A percentile compares a stretch with the other conserved stretches of the same genome.
phyloP scores from a whole-genome alignment of 2,797 vertebrate genomes.

The Manis crassicaudata region DNA sequence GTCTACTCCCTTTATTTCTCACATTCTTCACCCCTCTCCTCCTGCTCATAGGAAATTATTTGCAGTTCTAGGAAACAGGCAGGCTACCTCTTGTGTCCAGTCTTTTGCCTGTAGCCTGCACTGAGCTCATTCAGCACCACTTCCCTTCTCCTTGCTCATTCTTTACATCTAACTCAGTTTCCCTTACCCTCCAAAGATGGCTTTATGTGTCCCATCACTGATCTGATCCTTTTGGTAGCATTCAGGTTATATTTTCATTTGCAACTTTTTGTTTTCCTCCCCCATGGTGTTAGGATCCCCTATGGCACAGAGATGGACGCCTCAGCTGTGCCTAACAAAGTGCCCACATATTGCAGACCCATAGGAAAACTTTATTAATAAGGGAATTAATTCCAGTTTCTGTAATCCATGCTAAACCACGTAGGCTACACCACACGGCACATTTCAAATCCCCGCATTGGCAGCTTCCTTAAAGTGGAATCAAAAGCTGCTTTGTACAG shows the following conservation, averaged over 20 bases:
- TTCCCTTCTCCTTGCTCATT: not conserved
- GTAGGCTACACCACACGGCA: not conserved
- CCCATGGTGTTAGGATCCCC: not conserved
- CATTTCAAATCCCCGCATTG: not conserved
- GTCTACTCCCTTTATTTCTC: not conserved
- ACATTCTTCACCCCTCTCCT: not conserved
- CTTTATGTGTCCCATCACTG: not conserved
- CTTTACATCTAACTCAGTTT: not conserved
- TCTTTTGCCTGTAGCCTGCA: not conserved
- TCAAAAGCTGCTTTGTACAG: not conserved
- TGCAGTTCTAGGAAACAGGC: not conserved
- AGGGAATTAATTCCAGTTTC: not conserved
- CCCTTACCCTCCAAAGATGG: not conserved
- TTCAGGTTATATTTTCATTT: not conserved
- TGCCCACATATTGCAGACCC: not conserved
- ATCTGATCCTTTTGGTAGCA: not conserved
- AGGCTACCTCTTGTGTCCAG: not conserved
- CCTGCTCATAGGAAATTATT: not conserved
- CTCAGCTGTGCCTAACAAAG: not conserved
- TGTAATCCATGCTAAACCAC: not conserved
- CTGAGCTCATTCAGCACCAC: not conserved
- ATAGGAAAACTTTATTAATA: not conserved
- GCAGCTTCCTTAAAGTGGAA: not conserved
- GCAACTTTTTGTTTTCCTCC: not conserved
- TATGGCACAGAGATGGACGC: not conserved